Percentiles rank a stretch among this genome's conserved stretches.
These are phyloP conservation scores for Chymomyza fuscimana DNA, from an alignment of 2,888 invertebrate species.

Conservation along the genomic window DNA sequence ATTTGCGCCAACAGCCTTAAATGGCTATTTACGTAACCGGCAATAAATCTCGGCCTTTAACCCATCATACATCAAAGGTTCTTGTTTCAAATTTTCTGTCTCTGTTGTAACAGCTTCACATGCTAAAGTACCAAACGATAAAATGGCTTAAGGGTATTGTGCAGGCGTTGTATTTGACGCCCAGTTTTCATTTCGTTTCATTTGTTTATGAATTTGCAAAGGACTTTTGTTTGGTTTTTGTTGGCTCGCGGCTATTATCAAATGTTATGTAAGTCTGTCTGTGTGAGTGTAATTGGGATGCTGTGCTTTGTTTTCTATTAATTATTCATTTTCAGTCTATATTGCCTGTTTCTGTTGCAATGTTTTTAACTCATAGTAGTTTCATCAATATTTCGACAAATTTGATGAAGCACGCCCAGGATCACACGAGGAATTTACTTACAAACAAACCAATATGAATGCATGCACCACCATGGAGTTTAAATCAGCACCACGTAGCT, in stretches of 20 bases:
- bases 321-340: constrained; percentile 49
- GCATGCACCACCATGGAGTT: background rate
- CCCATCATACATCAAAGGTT: background rate
- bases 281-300: background rate
- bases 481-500: constrained; percentile 47
- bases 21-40: constrained; percentile 2
- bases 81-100: background rate
- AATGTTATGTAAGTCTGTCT: background rate
- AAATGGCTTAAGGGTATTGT: constrained; percentile 50
- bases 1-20: background rate
- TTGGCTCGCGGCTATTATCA: constrained; percentile 49
- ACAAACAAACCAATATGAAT: background rate
- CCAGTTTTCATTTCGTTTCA: constrained; percentile 51
- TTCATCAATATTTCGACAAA: constrained; percentile 33
- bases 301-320: constrained; percentile 49
- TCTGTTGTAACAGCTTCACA: background rate
- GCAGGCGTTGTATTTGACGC: constrained; percentile 33
- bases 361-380: constrained; percentile 13
- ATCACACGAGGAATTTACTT: constrained; percentile 9
- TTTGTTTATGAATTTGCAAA: constrained; percentile 52
- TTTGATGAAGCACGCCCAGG: constrained; percentile 40
- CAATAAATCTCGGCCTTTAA: constrained; percentile 29
- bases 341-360: background rate
- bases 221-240: constrained; percentile 34
- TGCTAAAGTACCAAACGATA: constrained; percentile 40